Conservation (phyloP, 2,888 invertebrate genomes). For the Subacronicta megacephala region DNA sequence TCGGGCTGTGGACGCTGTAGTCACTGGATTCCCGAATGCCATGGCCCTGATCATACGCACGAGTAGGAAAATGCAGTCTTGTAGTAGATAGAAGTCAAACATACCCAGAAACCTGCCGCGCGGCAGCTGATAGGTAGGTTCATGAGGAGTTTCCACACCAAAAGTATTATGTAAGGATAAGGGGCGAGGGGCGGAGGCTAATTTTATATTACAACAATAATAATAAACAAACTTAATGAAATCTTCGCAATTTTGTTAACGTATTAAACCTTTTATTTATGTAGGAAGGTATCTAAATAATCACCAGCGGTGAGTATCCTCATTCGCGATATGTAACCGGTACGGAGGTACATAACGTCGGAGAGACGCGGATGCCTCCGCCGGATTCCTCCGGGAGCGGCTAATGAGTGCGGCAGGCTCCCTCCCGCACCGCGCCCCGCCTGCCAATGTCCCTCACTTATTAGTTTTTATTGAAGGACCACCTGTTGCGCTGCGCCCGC, state of each 20-base stretch:
- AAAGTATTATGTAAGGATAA: too few relatives aligned
- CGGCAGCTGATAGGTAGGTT: too few relatives aligned
- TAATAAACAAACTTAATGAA: neutral
- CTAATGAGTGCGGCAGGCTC: slow-evolving; percentile 44
- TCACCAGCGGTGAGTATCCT: slow-evolving; percentile 18
- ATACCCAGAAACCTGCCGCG: too few relatives aligned
- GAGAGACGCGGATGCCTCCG: slow-evolving; percentile 29
- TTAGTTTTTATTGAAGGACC: slow-evolving; percentile 58
- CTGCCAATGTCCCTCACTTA: slow-evolving; percentile 30
- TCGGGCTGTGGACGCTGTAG: too few relatives aligned
- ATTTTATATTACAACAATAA: neutral
- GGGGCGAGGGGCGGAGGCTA: too few relatives aligned
- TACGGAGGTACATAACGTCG: slow-evolving; percentile 27
- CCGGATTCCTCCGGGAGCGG: slow-evolving; percentile 46
- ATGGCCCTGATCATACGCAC: too few relatives aligned
- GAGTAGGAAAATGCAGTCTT: too few relatives aligned
- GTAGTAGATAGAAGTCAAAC: too few relatives aligned
- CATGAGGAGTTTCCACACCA: too few relatives aligned
- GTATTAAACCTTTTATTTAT: too few relatives aligned
- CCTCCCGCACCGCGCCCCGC: slow-evolving; percentile 2
- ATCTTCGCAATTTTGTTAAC: too few relatives aligned
- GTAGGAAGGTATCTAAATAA: slow-evolving; percentile 28
- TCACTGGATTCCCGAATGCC: too few relatives aligned
- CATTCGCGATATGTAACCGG: slow-evolving; percentile 32
- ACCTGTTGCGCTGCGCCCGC: slow-evolving; percentile 52